These are phyloP conservation scores for Sturnira hondurensis DNA, from an alignment of 2,113 vertebrate species.

Conservation along the genomic window DNA sequence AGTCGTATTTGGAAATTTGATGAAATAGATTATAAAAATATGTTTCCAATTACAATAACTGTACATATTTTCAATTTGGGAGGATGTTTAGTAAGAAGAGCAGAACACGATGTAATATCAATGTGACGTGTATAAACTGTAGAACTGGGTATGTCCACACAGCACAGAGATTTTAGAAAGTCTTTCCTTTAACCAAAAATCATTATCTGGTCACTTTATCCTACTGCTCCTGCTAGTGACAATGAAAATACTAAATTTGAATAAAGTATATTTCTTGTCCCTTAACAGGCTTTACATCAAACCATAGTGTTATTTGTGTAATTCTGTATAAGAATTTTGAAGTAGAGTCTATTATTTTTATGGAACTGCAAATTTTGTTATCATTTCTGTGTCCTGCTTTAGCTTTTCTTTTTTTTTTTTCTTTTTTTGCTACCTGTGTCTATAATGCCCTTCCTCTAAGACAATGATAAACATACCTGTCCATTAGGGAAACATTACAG, in stretches of 20 bases:
- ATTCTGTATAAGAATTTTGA: neutral
- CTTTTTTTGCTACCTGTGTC: neutral
- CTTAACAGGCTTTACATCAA: neutral
- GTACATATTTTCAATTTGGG: neutral
- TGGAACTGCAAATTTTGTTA: neutral
- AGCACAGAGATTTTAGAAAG: neutral
- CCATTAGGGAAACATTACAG: neutral
- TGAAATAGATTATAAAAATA: neutral
- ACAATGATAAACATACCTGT: neutral
- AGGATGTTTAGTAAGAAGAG: neutral
- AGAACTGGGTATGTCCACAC: neutral
- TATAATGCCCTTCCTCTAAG: neutral
- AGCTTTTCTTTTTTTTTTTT: neutral
- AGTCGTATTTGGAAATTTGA: neutral
- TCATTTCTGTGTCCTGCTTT: neutral
- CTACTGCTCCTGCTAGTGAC: neutral
- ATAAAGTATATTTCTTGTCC: neutral
- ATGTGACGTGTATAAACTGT: neutral
- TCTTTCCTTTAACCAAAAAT: neutral
- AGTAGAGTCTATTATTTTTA: neutral
- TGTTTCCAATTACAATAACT: neutral
- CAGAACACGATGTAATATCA: neutral
- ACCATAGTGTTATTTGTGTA: neutral
- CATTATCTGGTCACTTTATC: neutral
- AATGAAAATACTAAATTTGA: neutral